Evolutionary conservation across 2,888 invertebrate genomes (phyloP).

Genomic region (Chrysolina oricalcia): DNA sequence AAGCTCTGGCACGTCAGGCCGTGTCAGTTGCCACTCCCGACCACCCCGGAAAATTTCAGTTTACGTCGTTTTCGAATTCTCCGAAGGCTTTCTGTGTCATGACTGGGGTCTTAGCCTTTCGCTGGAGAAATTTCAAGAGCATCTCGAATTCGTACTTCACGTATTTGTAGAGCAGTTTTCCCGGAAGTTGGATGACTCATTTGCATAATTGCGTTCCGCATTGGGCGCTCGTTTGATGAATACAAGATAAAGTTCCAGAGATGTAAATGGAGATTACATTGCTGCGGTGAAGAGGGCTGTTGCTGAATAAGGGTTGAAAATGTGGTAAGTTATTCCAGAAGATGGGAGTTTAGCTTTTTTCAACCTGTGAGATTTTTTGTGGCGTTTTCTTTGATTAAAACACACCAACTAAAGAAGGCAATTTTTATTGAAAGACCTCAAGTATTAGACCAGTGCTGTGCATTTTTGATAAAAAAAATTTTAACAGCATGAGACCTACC

Average conservation of each 20-base stretch:
- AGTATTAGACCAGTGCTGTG: no score
- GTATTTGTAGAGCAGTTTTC: slow-evolving; percentile 19
- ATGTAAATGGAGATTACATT: not conserved
- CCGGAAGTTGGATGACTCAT: slow-evolving; percentile 6
- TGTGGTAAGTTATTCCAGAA: not conserved
- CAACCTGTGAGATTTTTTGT: no score
- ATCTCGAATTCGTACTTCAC: not conserved
- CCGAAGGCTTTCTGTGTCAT: not conserved
- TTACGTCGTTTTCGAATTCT: slow-evolving; percentile 14
- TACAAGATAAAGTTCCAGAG: slow-evolving; percentile 11
- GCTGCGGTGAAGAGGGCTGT: not conserved
- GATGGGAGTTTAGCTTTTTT: no score
- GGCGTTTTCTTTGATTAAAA: no score
- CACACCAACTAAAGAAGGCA: no score
- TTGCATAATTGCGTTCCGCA: slow-evolving; percentile 20
- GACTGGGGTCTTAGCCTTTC: not conserved
- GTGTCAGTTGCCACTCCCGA: not conserved
- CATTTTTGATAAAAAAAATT: no score
- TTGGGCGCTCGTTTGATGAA: not conserved
- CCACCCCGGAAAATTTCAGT: not conserved
- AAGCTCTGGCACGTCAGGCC: not conserved
- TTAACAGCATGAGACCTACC: no score
- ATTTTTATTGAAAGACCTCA: no score
- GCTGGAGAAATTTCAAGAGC: slow-evolving; percentile 16
- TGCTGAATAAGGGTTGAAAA: not conserved